Conservation (phyloP, 2,888 invertebrate species). For the Rotaria sp. region DNA sequence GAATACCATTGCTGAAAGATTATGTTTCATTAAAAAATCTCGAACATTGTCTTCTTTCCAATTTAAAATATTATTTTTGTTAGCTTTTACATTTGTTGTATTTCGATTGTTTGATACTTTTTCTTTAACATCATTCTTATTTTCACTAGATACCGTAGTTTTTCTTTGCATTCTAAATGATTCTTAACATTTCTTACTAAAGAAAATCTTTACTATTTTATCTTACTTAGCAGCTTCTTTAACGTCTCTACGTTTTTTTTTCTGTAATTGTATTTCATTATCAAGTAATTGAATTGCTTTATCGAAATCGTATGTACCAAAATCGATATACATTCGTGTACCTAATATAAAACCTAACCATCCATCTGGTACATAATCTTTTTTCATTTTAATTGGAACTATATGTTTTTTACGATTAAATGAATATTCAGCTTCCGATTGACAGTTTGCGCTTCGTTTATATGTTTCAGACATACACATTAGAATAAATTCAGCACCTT, state of each 20-base stretch:
- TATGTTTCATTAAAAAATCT: background rate
- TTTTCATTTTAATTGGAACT: conserved; percentile 43
- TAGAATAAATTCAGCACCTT: conserved; percentile 49
- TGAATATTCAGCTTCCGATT: conserved; percentile 45
- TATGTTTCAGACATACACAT: conserved; percentile 52
- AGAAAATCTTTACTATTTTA: background rate
- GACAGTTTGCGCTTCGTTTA: conserved; percentile 51
- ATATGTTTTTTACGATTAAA: conserved; percentile 42
- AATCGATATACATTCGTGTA: conserved; percentile 44
- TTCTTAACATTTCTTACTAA: background rate
- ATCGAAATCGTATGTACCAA: conserved; percentile 28
- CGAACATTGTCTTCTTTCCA: background rate
- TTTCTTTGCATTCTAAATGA: background rate
- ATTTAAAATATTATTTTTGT: background rate
- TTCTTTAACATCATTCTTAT: background rate
- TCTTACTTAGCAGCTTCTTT: background rate
- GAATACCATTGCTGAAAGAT: background rate
- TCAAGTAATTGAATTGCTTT: background rate
- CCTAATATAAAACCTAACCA: conserved; percentile 45
- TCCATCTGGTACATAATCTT: conserved; percentile 44
- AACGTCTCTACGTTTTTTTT: background rate
- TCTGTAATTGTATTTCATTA: background rate
- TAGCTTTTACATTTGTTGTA: background rate
- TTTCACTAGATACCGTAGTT: background rate
- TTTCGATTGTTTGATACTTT: background rate